Percentiles rank a stretch among this genome's conserved stretches.
Evolutionary conservation across 2,113 vertebrate genomes (phyloP).

Genomic region (Chunga burmeisteri): DNA sequence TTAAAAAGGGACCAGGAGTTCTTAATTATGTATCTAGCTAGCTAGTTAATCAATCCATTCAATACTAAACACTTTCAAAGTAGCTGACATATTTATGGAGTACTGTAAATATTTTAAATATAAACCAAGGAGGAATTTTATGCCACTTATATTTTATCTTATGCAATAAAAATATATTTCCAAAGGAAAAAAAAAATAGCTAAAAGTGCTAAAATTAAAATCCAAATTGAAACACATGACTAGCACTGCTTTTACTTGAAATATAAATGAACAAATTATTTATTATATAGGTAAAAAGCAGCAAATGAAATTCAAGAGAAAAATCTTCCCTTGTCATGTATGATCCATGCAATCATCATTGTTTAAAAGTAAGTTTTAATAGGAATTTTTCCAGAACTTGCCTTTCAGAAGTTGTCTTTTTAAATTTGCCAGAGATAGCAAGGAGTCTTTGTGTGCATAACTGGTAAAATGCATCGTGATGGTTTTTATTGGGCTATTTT

Average conservation of each 20-base stretch:
- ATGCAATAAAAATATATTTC: neutral
- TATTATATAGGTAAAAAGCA: neutral
- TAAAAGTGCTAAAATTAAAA: neutral
- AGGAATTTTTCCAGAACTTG: neutral
- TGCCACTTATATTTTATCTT: neutral
- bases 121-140: neutral
- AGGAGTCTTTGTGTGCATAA: neutral
- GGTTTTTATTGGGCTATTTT: neutral
- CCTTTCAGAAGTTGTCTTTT: neutral
- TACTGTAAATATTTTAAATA: neutral
- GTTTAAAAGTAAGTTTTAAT: neutral
- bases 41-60: neutral
- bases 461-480: neutral
- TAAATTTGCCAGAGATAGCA: neutral
- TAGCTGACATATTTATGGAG: neutral
- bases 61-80: neutral
- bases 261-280: neutral
- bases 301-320: neutral
- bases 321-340: neutral
- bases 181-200: neutral
- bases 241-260: neutral
- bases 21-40: neutral
- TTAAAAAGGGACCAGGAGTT: neutral
- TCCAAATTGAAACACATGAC: neutral
- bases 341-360: neutral